Conservation (phyloP, 2,888 invertebrate species). For the Smittia sp. region DNA sequence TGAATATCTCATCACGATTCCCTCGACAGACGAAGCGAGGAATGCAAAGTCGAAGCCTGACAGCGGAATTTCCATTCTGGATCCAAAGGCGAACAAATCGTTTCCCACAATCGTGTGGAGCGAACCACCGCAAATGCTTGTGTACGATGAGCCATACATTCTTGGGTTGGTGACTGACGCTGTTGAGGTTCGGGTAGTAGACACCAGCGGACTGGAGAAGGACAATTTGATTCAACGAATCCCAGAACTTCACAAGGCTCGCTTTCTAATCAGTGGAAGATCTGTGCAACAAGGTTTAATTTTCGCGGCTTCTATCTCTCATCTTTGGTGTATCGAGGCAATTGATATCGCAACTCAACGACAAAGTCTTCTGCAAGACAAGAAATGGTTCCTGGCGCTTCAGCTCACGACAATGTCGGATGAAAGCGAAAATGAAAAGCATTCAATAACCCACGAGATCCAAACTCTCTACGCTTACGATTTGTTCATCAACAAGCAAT, state of each 20-base stretch:
- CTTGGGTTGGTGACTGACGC: constrained; percentile 79
- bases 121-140: constrained; percentile 54
- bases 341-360: constrained; percentile 82
- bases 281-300: constrained; percentile 64
- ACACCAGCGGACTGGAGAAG: constrained; percentile 58
- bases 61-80: constrained; percentile 23
- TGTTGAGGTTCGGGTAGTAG: constrained; percentile 82
- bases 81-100: constrained; percentile 36
- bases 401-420: constrained; percentile 85
- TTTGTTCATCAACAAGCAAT: constrained; percentile 84
- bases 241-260: constrained; percentile 69
- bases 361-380: constrained; percentile 76
- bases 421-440: constrained; percentile 75
- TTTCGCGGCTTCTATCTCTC: constrained; percentile 82
- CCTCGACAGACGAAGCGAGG: constrained; percentile 56
- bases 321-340: constrained; percentile 83
- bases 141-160: constrained; percentile 91
- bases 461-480: constrained; percentile 88
- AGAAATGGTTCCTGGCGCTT: constrained; percentile 91
- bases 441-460: constrained; percentile 79
- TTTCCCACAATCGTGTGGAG: constrained; percentile 34
- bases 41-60: constrained; percentile 49
- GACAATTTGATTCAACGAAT: constrained; percentile 70
- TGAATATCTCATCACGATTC: constrained; percentile 80
- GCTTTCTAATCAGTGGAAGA: constrained; percentile 70